Conservation (phyloP, 1,140 invertebrate species). For the Tribolium castaneum region DNA sequence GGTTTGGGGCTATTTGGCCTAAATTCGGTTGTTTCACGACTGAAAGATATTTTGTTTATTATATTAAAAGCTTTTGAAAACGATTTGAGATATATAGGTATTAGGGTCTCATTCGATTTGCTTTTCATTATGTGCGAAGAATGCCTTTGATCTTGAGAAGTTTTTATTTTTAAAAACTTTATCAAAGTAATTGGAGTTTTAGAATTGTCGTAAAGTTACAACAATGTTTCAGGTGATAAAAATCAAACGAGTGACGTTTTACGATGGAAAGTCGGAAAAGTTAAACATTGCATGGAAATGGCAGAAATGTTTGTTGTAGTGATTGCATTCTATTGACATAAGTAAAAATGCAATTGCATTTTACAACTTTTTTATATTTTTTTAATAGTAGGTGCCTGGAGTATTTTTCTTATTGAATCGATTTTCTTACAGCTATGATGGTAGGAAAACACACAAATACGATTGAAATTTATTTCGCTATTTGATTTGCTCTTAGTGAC, state of each 20-base stretch:
- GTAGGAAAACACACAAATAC: slow-evolving; percentile 20
- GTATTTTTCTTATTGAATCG: slow-evolving; percentile 4
- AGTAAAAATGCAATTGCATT: background rate
- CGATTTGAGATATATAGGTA: too few species aligned
- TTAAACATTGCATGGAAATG: background rate
- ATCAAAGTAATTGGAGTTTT: background rate
- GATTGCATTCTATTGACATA: background rate
- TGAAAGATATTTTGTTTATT: too few species aligned
- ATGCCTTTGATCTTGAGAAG: too few species aligned
- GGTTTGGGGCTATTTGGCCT: background rate
- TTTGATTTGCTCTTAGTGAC: slow-evolving; percentile 21
- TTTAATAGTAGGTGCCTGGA: background rate
- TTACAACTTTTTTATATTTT: background rate
- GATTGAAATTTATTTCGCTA: slow-evolving; percentile 20
- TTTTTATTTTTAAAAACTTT: background rate
- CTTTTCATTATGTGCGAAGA: too few species aligned
- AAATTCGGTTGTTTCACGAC: background rate
- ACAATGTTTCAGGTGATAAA: background rate
- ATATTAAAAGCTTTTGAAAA: too few species aligned
- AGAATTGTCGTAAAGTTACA: background rate
- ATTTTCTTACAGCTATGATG: background rate
- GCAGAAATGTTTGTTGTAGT: background rate
- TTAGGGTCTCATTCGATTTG: too few species aligned
- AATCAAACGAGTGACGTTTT: background rate
- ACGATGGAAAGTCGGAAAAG: background rate